phyloP scores from a whole-genome alignment of 2,888 invertebrate genomes.

The Ypsolopha scabrella region DNA sequence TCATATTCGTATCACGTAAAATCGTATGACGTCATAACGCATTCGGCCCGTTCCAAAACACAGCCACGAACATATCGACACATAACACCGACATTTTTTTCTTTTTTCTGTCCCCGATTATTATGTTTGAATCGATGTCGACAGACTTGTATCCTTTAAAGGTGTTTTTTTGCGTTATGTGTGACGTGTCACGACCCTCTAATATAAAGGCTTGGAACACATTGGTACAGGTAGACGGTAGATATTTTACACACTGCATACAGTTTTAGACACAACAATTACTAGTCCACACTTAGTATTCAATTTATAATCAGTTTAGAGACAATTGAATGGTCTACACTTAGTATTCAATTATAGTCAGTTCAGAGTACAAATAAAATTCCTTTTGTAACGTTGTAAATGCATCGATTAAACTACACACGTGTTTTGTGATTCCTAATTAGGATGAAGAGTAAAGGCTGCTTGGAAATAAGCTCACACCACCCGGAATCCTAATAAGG shows the following conservation, averaged over 20 bases:
- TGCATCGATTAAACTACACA: too few species aligned
- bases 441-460: too few species aligned
- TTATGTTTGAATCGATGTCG: slow-evolving; percentile 22
- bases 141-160: slow-evolving; percentile 5
- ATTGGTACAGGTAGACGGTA: slow-evolving; percentile 1
- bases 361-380: too few species aligned
- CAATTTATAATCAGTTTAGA: too few species aligned
- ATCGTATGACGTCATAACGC: slow-evolving; percentile 18
- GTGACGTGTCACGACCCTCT: not conserved
- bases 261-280: not conserved
- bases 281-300: too few species aligned
- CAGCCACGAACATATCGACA: slow-evolving; percentile 41
- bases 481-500: too few species aligned
- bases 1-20: slow-evolving; percentile 62
- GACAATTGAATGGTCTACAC: too few species aligned
- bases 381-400: too few species aligned
- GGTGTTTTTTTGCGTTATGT: not conserved
- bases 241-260: not conserved
- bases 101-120: slow-evolving; percentile 14
- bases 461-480: too few species aligned
- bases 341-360: too few species aligned
- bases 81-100: slow-evolving; percentile 8
- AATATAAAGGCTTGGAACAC: not conserved
- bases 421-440: too few species aligned
- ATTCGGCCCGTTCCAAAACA: slow-evolving; percentile 21